Percentiles rank a stretch among this genome's conserved stretches.
These are phyloP conservation scores for Oreohelix idahoensis DNA, from an alignment of 1,140 invertebrate genomes.

Conservation along the genomic window DNA sequence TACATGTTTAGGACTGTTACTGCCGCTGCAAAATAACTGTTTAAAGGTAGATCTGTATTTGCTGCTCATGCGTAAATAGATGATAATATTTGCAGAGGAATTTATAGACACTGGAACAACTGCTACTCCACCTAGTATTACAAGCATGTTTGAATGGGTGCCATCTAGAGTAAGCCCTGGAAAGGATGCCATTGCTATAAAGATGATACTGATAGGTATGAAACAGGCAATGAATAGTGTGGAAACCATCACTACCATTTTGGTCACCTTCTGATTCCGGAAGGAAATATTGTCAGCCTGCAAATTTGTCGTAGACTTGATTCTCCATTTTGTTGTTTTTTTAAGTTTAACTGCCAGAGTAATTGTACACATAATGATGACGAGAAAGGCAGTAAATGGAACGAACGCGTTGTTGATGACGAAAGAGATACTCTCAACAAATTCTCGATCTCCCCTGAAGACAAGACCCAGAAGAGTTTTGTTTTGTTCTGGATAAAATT, in stretches of 20 bases:
- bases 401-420: neutral
- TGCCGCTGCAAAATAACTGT: neutral
- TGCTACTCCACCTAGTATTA: neutral
- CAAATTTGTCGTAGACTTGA: neutral
- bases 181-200: neutral
- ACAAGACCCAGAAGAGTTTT: conserved; percentile 11
- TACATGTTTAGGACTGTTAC: no score
- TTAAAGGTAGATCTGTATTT: neutral
- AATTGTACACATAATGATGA: neutral
- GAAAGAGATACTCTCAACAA: neutral
- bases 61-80: neutral
- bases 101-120: neutral
- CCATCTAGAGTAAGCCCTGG: neutral
- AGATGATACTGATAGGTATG: neutral
- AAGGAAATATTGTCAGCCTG: neutral
- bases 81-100: neutral
- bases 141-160: neutral
- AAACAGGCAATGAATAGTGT: neutral
- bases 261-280: neutral
- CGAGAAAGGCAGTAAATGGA: neutral
- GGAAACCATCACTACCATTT: neutral
- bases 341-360: neutral
- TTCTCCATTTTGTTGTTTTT: neutral
- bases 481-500: neutral
- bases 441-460: neutral